Evolutionary conservation across 2,113 vertebrate species (phyloP).

Genomic region (Regulus satrapa): DNA sequence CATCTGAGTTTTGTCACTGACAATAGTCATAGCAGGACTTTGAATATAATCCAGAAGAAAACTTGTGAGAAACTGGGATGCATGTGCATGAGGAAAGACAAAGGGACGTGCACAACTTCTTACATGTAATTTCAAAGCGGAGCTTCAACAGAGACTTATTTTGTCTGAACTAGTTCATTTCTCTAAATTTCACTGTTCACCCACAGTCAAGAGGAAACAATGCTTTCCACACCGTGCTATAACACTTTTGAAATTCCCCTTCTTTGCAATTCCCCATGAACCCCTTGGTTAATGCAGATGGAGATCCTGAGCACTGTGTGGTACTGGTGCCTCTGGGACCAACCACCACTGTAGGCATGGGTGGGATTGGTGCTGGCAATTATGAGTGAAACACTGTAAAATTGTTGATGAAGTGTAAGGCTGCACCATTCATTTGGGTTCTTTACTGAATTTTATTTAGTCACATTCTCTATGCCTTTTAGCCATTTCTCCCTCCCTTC

Average conservation of each 20-base stretch:
- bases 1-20: slow-evolving; percentile 44
- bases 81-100: background rate
- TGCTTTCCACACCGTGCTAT: background rate
- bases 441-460: background rate
- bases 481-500: background rate
- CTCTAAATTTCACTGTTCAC: background rate
- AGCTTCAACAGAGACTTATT: background rate
- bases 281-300: background rate
- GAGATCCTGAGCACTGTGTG: background rate
- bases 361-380: background rate
- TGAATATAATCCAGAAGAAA: slow-evolving; percentile 24
- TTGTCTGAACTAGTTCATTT: background rate
- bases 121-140: background rate
- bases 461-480: background rate
- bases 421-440: background rate
- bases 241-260: background rate
- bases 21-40: slow-evolving; percentile 16
- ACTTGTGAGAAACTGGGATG: background rate
- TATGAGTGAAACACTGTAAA: background rate
- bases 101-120: background rate
- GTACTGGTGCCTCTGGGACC: background rate
- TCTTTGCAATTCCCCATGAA: background rate
- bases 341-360: background rate
- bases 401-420: background rate
- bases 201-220: background rate